Base-by-base conservation (phyloP, 2,797 vertebrate species). In the Mormyrus proboscirostris region DNA sequence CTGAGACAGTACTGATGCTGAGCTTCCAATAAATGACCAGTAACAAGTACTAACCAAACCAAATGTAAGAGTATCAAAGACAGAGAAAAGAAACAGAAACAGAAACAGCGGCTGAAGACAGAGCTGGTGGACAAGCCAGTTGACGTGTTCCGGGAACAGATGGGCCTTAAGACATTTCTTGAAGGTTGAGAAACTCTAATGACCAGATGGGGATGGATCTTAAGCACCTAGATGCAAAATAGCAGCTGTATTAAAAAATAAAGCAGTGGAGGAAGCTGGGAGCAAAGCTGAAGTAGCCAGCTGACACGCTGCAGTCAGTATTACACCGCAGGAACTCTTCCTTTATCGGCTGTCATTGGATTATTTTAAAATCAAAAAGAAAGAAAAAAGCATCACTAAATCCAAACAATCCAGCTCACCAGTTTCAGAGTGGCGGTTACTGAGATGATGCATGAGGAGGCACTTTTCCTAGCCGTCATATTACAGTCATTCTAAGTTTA, bases 191-290 rank as follows among this genome's bases (percentile, higher is more conserved):
- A 65, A 73, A 38, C 65, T 73, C 65, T 73, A 38, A 73, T 73
- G 65, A 73, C 65, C 65, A 73, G 65, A 73, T 73, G 65, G 65
- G 65, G 14, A 73, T 73, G 76, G 33, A 82, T 82, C 76, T 47
- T 47, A 47, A 82, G 76, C 16, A 6, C 76, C 76, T 44, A 19
- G 41, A 82, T 82, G 38, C 33, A 82, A 82, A 82, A 47, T 9
- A 82, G 41, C 76, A 82, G 76, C 76, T 44, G 76, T 10, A 82
- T n/a, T 82, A 41, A 44, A 79, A 79, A 79, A 8, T 2, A 41
- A 47, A n/a, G 41, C 65, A 38, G 65, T 6, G 33, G 16, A 82
- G 38, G 33, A n/a, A 44, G 76, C 76, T 82, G 76, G 41, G 19
- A 47, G 76, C 19, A 47, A 47, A 47, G 41, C 41, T 82, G 29